A percentile compares a stretch with the other conserved stretches of the same genome.
These are phyloP conservation scores for Chrysodeixis includens DNA, from an alignment of 2,888 invertebrate genomes.

Conservation along the genomic window DNA sequence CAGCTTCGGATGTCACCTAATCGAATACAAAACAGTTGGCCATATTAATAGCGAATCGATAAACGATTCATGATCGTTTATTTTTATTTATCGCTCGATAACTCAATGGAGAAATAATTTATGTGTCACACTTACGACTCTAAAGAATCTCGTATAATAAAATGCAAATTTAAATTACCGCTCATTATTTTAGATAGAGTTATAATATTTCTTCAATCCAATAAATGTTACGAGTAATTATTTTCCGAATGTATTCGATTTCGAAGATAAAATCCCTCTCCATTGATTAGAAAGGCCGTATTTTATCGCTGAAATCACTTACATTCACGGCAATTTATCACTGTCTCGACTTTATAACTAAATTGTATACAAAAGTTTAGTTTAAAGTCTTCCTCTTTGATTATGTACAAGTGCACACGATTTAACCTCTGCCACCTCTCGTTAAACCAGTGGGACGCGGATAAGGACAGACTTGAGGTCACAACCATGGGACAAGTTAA, in stretches of 20 bases:
- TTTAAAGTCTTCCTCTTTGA: conserved; percentile 45
- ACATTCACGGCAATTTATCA: conserved; percentile 21
- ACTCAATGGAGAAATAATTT: conserved; percentile 28
- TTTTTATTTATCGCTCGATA: conserved; percentile 24
- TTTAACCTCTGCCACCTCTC: conserved; percentile 54
- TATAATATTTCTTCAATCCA: neutral
- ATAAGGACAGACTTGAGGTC: conserved; percentile 38
- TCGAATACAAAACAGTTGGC: conserved; percentile 56
- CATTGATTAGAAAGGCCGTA: neutral
- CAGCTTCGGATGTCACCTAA: conserved; percentile 95
- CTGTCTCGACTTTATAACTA: conserved; percentile 39
- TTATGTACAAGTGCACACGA: conserved; percentile 53
- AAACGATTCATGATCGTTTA: conserved; percentile 41
- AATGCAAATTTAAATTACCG: neutral
- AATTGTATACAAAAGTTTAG: conserved; percentile 31
- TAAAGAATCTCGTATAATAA: neutral
- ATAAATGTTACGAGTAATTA: neutral
- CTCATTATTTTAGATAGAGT: neutral
- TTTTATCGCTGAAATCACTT: neutral
- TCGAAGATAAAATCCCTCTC: conserved; percentile 11
- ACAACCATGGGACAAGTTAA: conserved; percentile 37
- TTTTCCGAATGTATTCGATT: neutral
- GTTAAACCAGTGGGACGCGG: conserved; percentile 46
- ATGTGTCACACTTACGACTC: conserved; percentile 20
- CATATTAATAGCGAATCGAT: conserved; percentile 46